Percentiles rank a stretch among this genome's conserved stretches.
Evolutionary conservation across 1,140 invertebrate genomes (phyloP).

Genomic region (Batillaria attramentaria): DNA sequence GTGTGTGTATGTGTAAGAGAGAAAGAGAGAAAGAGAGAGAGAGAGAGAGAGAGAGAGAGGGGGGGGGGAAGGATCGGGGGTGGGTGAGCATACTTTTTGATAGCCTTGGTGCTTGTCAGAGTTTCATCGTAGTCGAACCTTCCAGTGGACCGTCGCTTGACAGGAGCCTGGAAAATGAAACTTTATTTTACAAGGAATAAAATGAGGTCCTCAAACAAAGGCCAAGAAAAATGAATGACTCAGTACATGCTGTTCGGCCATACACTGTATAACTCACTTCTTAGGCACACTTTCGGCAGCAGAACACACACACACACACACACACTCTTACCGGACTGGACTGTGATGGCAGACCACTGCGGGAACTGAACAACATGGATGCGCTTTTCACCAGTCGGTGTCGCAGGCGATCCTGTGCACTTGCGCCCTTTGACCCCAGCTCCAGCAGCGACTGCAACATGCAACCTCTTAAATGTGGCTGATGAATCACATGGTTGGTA

Average conservation of each 20-base stretch:
- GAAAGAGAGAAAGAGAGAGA: too few relatives aligned
- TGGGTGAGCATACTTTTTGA: constrained; percentile 82
- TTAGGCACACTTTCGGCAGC: too few relatives aligned
- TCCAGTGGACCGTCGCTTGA: constrained; percentile 75
- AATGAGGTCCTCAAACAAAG: constrained; percentile 10
- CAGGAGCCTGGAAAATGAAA: constrained; percentile 77
- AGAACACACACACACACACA: too few relatives aligned
- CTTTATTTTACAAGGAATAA: constrained; percentile 7
- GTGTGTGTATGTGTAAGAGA: too few relatives aligned
- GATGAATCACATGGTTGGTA: too few relatives aligned
- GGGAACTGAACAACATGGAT: constrained; percentile 87
- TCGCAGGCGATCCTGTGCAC: constrained; percentile 24
- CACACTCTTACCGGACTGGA: constrained; percentile 85
- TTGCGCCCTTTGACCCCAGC: background rate
- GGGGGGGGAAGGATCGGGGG: background rate
- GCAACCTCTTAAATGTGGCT: too few relatives aligned
- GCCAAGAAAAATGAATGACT: constrained; percentile 1
- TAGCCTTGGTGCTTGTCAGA: constrained; percentile 84
- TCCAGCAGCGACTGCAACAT: background rate
- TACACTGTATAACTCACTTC: too few relatives aligned
- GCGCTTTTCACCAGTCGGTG: constrained; percentile 81
- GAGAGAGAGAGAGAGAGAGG: too few relatives aligned
- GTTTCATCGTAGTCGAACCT: constrained; percentile 90
- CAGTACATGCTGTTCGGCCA: too few relatives aligned
- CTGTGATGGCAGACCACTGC: constrained; percentile 86